Evolutionary conservation across 2,113 vertebrate species (phyloP).

Genomic region (Excalfactoria chinensis): DNA sequence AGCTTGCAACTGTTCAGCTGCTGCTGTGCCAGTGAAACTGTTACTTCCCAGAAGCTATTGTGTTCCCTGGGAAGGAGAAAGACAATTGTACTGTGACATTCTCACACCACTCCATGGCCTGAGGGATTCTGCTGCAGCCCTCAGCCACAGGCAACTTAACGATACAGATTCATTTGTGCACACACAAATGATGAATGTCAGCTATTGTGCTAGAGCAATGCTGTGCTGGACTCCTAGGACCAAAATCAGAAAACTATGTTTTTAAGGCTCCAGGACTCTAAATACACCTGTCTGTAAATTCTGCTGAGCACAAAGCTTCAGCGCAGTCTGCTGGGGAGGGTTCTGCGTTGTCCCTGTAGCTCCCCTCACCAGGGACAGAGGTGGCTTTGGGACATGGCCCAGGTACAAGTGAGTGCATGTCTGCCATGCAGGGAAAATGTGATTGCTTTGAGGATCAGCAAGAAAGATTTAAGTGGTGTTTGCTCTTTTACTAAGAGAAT

Average conservation of each 20-base stretch:
- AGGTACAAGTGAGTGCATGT: not conserved
- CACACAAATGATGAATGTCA: not conserved
- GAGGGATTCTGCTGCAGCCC: not conserved
- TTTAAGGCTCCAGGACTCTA: not conserved
- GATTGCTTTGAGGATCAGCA: not conserved
- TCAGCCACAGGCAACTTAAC: not conserved
- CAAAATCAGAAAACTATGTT: not conserved
- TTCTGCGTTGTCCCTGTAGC: too few relatives aligned
- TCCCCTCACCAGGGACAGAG: not conserved
- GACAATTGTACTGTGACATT: not conserved
- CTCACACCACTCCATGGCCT: rapidly evolving
- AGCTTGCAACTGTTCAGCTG: constrained; percentile 39
- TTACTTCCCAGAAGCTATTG: not conserved
- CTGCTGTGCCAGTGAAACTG: not conserved
- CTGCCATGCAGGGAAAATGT: not conserved
- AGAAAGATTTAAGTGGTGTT: not conserved
- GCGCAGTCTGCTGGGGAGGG: rapidly evolving
- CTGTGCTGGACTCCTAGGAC: not conserved
- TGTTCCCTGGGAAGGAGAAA: not conserved
- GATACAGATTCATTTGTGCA: not conserved
- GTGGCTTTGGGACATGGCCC: rapidly evolving
- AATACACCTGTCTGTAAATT: not conserved
- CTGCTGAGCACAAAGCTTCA: rapidly evolving
- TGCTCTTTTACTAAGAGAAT: not conserved
- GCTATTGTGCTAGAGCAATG: not conserved